phyloP scores from a whole-genome alignment of 2,888 invertebrate species.

The Drosophila phalerata region DNA sequence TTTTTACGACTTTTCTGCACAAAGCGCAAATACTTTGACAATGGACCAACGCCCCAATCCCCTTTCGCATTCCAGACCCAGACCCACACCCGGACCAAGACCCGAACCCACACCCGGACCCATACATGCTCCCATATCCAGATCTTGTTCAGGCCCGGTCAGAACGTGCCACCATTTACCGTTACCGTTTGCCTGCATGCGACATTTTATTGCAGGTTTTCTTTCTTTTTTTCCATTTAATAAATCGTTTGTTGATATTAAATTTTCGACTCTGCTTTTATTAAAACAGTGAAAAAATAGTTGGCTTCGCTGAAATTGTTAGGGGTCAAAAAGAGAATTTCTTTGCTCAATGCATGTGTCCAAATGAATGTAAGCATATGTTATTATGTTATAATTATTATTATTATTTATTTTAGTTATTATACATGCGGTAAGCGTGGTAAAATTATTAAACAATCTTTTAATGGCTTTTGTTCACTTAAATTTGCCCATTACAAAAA shows the following conservation, averaged over 20 bases:
- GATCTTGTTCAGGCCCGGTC: conserved; percentile 23
- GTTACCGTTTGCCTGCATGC: conserved; percentile 40
- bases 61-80: conserved; percentile 16
- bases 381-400: background rate
- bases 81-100: conserved; percentile 1
- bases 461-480: no score
- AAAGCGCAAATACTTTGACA: conserved; percentile 78
- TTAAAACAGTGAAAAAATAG: conserved; percentile 58
- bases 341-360: background rate
- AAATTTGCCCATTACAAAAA: no score
- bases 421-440: no score
- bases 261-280: conserved; percentile 70
- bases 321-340: background rate
- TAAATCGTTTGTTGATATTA: conserved; percentile 80
- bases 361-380: background rate
- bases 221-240: conserved; percentile 60
- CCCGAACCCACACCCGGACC: conserved; percentile 4
- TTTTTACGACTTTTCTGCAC: conserved; percentile 82
- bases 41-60: conserved; percentile 66
- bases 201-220: conserved; percentile 65
- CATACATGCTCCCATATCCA: background rate
- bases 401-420: no score
- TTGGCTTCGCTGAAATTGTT: conserved; percentile 13
- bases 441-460: no score
- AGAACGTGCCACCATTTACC: conserved; percentile 26